Conservation (phyloP, 2,797 vertebrate species). For the Smutsia gigantea region DNA sequence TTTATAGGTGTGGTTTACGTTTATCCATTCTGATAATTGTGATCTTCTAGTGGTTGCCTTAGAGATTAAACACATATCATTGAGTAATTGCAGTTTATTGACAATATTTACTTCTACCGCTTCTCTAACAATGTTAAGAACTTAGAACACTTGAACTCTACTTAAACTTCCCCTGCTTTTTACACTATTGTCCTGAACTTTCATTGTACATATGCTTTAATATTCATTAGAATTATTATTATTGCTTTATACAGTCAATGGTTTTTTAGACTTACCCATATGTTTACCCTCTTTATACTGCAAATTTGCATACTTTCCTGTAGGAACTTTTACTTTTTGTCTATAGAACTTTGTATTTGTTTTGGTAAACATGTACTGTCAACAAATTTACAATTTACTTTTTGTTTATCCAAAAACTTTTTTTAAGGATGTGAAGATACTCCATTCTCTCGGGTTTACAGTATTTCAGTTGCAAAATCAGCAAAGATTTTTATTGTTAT, state of each 20-base stretch:
- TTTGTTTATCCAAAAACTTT: not conserved
- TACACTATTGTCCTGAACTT: not conserved
- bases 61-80: constrained; percentile 1
- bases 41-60: constrained; percentile 15
- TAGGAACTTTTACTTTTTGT: not conserved
- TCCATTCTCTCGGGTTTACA: not conserved
- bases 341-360: not conserved
- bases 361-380: not conserved
- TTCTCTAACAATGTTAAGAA: constrained; percentile 23
- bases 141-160: not conserved
- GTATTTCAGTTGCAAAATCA: not conserved
- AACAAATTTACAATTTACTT: not conserved
- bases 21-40: not conserved
- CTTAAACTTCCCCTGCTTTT: not conserved
- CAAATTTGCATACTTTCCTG: not conserved
- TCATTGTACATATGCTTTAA: not conserved
- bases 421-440: not conserved
- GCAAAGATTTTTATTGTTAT: not conserved
- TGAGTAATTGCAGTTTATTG: not conserved
- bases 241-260: not conserved
- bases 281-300: not conserved
- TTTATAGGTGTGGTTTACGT: not conserved
- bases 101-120: constrained; percentile 44
- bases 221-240: not conserved
- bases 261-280: constrained; percentile 1